Base-by-base conservation (phyloP, 2,797 vertebrate species). In the Ateles fusciceps region DNA sequence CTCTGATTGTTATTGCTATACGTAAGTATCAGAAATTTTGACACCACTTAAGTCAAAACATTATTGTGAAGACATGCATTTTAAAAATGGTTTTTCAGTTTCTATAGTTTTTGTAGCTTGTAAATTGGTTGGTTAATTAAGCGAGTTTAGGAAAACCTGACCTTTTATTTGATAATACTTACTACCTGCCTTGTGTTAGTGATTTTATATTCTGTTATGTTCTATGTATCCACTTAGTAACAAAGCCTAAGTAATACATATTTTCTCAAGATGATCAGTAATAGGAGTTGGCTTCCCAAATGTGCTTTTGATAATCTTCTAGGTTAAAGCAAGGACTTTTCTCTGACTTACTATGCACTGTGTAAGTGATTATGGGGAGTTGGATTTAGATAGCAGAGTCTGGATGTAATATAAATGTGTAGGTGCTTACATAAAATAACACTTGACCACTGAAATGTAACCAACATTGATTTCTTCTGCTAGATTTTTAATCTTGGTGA, bases 1-100 rank as follows among this genome's bases (percentile, higher is more conserved):
- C 52, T 71, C 44, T 96, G 46, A 89, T 96, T 89, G 7, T 86
- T 95, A 10, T 97, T 48, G 85, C 30, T 68, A 1, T 80, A 90
- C 0, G 97, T 98, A 91, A 97, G 96, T 98, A 92, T 61, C 42
- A 50, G 46, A 85, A n/a, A 84, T 14, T 78, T 81, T 92, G 39
- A 48, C n/a, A 71, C 6, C 2, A 39, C 46, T 78, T 89, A 85
- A 78, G 92, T 72, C 26, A 74, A 94, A 95, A 28, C 42, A 57
- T 74, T 59, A 76, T 39, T 44, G 19, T 85, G 24, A 86, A 48
- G 26, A 95, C 12, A 10, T 71, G 33, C 57, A 6, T 57, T 71
- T 85, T 72, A 68, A 76, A 5, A 84, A 50, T 55, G 39, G 22
- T 61, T 86, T 96, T 92, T 92, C 48, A 71, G 9, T 39, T 88